phyloP scores from a whole-genome alignment of 2,113 vertebrate species.

The Corynorhinus townsendii region DNA sequence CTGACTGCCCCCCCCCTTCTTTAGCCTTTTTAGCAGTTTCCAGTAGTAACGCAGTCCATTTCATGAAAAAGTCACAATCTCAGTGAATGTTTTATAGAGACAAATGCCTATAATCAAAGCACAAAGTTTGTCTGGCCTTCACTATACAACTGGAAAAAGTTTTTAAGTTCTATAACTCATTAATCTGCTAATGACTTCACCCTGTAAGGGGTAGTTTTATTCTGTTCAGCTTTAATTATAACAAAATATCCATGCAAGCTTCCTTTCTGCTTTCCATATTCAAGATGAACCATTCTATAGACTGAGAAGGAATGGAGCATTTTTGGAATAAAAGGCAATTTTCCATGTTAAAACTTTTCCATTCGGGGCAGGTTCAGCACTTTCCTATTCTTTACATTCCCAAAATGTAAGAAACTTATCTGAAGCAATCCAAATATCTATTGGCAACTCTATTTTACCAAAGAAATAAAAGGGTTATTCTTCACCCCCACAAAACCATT shows the following conservation, averaged over 20 bases:
- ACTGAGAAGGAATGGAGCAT: not conserved
- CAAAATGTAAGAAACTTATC: conserved; percentile 41
- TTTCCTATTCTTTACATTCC: not conserved
- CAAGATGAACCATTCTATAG: not conserved
- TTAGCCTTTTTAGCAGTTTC: not conserved
- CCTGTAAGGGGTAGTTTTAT: not conserved
- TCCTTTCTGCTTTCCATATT: conserved; percentile 35
- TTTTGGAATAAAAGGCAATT: conserved; percentile 24
- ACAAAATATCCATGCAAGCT: conserved; percentile 3
- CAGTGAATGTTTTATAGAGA: conserved; percentile 36
- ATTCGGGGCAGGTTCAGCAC: not conserved
- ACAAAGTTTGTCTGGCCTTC: not conserved
- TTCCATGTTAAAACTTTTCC: not conserved
- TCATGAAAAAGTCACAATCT: not conserved
- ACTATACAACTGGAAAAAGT: not conserved
- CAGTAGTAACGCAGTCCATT: not conserved
- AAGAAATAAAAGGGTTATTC: conserved; percentile 47
- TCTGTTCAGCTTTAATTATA: not conserved
- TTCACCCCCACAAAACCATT: conserved; percentile 13
- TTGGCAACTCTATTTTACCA: not conserved
- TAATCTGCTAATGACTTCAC: conserved; percentile 13
- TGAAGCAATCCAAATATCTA: not conserved
- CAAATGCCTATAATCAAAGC: not conserved
- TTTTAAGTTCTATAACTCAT: not conserved
- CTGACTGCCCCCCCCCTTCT: not conserved